These are phyloP conservation scores for Trachelus troglodyta DNA, from an alignment of 2,888 invertebrate genomes.

Conservation along the genomic window DNA sequence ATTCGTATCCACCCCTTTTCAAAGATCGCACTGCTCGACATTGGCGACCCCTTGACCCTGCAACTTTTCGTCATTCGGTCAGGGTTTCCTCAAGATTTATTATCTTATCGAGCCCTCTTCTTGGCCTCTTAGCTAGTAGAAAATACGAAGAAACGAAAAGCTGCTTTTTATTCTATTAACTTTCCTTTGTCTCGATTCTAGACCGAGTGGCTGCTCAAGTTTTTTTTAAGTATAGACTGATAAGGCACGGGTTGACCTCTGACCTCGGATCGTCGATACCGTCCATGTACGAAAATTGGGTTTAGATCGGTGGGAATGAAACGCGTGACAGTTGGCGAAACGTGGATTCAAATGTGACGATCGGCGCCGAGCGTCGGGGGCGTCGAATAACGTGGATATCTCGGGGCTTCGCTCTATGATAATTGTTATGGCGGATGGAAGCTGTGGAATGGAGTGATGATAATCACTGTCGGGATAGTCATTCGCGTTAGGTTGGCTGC, in stretches of 20 bases:
- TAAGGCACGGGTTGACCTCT: not conserved
- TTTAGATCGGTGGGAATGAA: not conserved
- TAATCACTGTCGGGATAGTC: conserved; percentile 39
- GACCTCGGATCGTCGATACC: not conserved
- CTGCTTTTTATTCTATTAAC: conserved; percentile 2
- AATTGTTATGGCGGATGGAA: not conserved
- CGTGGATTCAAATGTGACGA: not conserved
- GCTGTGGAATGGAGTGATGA: conserved; percentile 21
- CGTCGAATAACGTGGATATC: conserved; percentile 7
- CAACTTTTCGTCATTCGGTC: conserved; percentile 46
- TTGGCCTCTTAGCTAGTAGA: not conserved
- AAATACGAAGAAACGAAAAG: not conserved
- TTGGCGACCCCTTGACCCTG: conserved; percentile 32
- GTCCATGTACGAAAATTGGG: not conserved
- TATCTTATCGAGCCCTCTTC: conserved; percentile 24
- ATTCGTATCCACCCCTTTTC: not conserved
- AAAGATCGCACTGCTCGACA: not conserved
- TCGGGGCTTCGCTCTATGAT: not conserved
- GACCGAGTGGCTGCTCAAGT: not conserved
- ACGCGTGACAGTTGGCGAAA: not conserved
- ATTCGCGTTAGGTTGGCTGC: conserved; percentile 28
- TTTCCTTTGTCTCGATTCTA: conserved; percentile 20
- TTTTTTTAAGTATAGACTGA: not conserved
- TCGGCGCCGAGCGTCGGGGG: not conserved
- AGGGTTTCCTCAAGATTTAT: conserved; percentile 46